Conservation (phyloP, 1,140 invertebrate genomes). For the Leptinotarsa texana region DNA sequence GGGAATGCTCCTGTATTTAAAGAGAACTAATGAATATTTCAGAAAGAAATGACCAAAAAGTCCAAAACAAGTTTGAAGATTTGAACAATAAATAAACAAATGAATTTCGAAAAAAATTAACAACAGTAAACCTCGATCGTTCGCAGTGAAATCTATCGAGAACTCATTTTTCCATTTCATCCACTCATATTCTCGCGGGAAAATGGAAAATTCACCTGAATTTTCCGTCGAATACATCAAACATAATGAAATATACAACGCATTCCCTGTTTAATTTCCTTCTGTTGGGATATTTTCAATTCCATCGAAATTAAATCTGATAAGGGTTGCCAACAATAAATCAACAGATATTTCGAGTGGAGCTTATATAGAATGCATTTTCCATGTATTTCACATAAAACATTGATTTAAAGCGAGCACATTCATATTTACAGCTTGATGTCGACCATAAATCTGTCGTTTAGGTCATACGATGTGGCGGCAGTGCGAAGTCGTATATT, state of each 20-base stretch:
- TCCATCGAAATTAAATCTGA: not conserved
- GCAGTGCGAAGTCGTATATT: not conserved
- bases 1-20: too few relatives aligned
- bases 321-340: not conserved
- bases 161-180: too few relatives aligned
- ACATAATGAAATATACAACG: not conserved
- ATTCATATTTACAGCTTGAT: slow-evolving; percentile 1
- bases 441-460: not conserved
- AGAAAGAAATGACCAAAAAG: too few relatives aligned
- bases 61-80: too few relatives aligned
- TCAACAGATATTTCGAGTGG: not conserved
- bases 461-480: not conserved
- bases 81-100: too few relatives aligned
- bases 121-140: too few relatives aligned
- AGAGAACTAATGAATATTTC: too few relatives aligned
- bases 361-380: not conserved
- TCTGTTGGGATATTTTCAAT: not conserved
- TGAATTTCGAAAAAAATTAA: too few relatives aligned
- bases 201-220: not conserved
- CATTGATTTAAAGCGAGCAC: not conserved
- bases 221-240: not conserved
- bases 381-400: slow-evolving; percentile 3
- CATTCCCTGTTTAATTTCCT: not conserved
- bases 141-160: too few relatives aligned
- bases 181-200: too few relatives aligned